Evolutionary conservation across 2,888 invertebrate genomes (phyloP).

Genomic region (Eumacrocentrus americanus): DNA sequence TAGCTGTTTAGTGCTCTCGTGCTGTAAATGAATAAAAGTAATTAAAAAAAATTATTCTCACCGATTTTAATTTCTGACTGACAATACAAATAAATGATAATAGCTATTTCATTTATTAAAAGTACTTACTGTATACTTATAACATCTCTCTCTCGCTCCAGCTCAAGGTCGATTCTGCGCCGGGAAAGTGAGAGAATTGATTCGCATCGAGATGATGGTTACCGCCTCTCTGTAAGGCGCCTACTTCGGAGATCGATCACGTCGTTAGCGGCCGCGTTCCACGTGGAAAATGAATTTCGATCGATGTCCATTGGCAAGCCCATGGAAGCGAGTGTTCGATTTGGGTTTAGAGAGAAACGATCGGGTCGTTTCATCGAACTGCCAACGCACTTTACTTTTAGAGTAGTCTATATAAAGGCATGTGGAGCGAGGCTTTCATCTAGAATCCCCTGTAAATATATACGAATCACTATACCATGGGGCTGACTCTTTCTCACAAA

Average conservation of each 20-base stretch:
- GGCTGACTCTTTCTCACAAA: too few relatives aligned
- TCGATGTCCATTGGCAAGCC: slow-evolving; percentile 19
- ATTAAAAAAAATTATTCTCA: too few relatives aligned
- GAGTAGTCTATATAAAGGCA: slow-evolving; percentile 48
- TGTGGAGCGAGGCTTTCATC: slow-evolving; percentile 52
- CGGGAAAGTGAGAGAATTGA: slow-evolving; percentile 22
- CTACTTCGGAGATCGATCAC: slow-evolving; percentile 41
- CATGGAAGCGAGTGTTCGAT: not conserved
- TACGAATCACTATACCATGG: too few relatives aligned
- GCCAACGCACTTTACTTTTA: not conserved
- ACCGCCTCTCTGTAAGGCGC: slow-evolving; percentile 20
- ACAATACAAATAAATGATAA: too few relatives aligned
- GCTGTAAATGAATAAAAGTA: too few relatives aligned
- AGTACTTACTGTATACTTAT: not conserved
- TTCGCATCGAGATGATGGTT: slow-evolving; percentile 10
- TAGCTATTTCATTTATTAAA: not conserved
- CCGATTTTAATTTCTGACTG: too few relatives aligned
- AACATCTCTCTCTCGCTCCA: slow-evolving; percentile 22
- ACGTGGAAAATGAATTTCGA: slow-evolving; percentile 45
- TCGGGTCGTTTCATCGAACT: slow-evolving; percentile 21
- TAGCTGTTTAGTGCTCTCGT: too few relatives aligned
- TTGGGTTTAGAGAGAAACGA: too few relatives aligned
- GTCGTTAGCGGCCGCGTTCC: slow-evolving; percentile 41
- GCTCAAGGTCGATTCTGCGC: slow-evolving; percentile 25
- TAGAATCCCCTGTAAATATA: slow-evolving; percentile 33